Conservation (phyloP, 2,888 invertebrate species). For the Lagria hirta region DNA sequence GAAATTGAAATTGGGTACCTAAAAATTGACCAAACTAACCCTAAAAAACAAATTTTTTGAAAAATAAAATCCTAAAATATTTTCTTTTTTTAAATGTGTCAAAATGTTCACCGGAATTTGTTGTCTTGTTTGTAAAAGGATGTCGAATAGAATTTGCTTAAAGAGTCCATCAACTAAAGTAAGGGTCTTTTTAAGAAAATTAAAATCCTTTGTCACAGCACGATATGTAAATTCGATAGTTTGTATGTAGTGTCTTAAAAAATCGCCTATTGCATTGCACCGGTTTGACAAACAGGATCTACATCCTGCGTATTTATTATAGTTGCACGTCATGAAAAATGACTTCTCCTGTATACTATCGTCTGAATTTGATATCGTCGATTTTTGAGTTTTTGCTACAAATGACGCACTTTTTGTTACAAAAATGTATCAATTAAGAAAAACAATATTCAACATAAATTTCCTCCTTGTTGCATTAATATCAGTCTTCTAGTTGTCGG, state of each 20-base stretch:
- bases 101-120: conserved; percentile 39
- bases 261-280: conserved; percentile 44
- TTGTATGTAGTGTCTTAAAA: conserved; percentile 32
- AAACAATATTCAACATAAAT: conserved; percentile 7
- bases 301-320: too few relatives aligned
- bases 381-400: too few relatives aligned
- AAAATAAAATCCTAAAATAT: conserved; percentile 24
- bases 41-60: conserved; percentile 15
- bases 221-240: conserved; percentile 53
- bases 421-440: too few relatives aligned
- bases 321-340: conserved; percentile 20
- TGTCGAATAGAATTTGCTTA: conserved; percentile 31
- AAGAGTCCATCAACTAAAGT: conserved; percentile 8
- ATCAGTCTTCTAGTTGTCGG: conserved; percentile 18
- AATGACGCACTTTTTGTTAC: too few relatives aligned
- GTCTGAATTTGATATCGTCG: conserved; percentile 22
- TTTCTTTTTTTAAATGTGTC: conserved; percentile 24
- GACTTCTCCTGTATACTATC: conserved; percentile 19
- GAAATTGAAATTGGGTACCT: conserved; percentile 12
- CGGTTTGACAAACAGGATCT: too few relatives aligned
- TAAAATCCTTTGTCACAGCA: conserved; percentile 46
- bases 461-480: conserved; percentile 13
- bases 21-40: conserved; percentile 12
- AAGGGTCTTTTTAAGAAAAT: conserved; percentile 27
- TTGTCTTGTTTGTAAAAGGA: conserved; percentile 37